Conservation (phyloP, 1,140 invertebrate species). For the Euwallacea similis region DNA sequence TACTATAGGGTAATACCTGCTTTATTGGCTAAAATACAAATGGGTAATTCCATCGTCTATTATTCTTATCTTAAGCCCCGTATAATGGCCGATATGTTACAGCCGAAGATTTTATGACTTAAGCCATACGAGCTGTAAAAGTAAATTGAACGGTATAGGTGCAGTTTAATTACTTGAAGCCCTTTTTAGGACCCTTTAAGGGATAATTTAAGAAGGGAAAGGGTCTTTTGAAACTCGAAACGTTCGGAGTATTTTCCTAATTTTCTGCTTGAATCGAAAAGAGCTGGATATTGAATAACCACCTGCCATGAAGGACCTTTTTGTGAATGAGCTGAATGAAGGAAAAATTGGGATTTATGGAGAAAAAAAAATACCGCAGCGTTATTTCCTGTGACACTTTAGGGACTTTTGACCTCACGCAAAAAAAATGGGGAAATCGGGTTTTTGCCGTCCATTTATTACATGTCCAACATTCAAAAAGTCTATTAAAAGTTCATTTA, state of each 20-base stretch:
- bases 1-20: not conserved
- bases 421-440: slow-evolving; percentile 1
- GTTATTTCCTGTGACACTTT: slow-evolving; percentile 1
- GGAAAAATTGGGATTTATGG: too few relatives aligned
- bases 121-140: slow-evolving; percentile 23
- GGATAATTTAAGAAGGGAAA: slow-evolving; percentile 11
- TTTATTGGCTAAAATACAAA: slow-evolving; percentile 21
- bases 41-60: slow-evolving; percentile 15
- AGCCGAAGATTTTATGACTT: slow-evolving; percentile 22
- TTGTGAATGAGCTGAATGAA: too few relatives aligned
- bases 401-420: not conserved
- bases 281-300: too few relatives aligned
- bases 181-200: slow-evolving; percentile 17
- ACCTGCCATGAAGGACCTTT: too few relatives aligned
- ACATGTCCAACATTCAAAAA: slow-evolving; percentile 25
- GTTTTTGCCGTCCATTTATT: slow-evolving; percentile 15
- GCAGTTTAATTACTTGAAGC: slow-evolving; percentile 17
- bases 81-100: slow-evolving; percentile 17
- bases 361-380: slow-evolving; percentile 1
- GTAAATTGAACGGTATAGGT: slow-evolving; percentile 27
- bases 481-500: slow-evolving; percentile 33
- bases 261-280: too few relatives aligned
- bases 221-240: slow-evolving; percentile 2
- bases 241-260: not conserved
- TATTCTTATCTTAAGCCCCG: slow-evolving; percentile 19